Conservation (phyloP, 2,797 vertebrate genomes). For the Micromesistius poutassou region DNA sequence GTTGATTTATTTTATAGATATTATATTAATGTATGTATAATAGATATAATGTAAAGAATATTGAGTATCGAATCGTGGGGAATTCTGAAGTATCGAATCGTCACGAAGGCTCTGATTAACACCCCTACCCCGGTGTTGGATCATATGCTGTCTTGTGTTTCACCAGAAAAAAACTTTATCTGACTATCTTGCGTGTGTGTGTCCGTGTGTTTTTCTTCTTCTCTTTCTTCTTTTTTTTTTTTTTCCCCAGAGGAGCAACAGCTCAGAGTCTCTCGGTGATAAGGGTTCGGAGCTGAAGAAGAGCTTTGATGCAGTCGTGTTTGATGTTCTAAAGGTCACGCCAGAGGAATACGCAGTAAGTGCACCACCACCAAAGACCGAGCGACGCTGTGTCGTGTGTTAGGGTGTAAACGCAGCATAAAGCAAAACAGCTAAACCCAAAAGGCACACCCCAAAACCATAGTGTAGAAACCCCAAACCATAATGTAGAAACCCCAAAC, state of each 20-base stretch:
- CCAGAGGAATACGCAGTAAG: slow-evolving; percentile 99
- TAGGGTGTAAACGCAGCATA: not conserved
- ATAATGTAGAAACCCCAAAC: too few relatives aligned
- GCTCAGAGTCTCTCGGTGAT: slow-evolving; percentile 95
- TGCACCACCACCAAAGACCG: slow-evolving; percentile 7
- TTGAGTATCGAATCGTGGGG: too few relatives aligned
- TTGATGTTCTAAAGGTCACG: slow-evolving; percentile 95
- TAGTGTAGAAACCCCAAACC: too few relatives aligned
- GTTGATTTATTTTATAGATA: too few relatives aligned
- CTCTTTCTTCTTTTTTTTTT: slow-evolving; percentile 11
- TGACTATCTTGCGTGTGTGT: too few relatives aligned
- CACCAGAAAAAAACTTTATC: too few relatives aligned
- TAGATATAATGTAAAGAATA: too few relatives aligned
- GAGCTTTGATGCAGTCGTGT: slow-evolving; percentile 98
- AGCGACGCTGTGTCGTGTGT: not conserved
- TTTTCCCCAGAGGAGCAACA: slow-evolving; percentile 97
- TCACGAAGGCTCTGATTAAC: too few relatives aligned
- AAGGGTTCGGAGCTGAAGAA: slow-evolving; percentile 92
- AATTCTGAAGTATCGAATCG: too few relatives aligned
- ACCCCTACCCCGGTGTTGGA: too few relatives aligned
- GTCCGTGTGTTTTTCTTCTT: not conserved
- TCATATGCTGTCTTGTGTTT: not conserved
- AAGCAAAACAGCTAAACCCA: not conserved
- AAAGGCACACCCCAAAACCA: too few relatives aligned
- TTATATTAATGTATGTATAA: too few relatives aligned